phyloP scores from a whole-genome alignment of 2,797 vertebrate genomes.

The Phoebastria nigripes region DNA sequence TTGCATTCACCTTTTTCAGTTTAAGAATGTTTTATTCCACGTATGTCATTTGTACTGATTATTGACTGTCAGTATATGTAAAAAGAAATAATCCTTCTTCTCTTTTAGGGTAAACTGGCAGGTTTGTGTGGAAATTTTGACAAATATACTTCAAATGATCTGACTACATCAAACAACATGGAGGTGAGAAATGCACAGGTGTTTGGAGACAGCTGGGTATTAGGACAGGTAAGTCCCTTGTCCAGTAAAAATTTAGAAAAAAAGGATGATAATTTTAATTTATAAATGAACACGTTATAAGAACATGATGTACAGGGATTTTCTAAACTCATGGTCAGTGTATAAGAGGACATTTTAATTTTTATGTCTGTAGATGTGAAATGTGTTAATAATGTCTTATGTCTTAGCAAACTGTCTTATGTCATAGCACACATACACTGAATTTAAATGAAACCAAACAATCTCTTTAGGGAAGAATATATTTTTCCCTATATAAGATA shows the following conservation, averaged over 20 bases:
- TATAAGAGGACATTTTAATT: background rate
- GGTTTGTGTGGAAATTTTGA: conserved; percentile 98
- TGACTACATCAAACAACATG: conserved; percentile 96
- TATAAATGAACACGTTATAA: background rate
- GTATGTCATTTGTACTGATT: background rate
- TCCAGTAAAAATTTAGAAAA: background rate
- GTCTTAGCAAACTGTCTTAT: background rate
- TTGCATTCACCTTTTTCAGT: background rate
- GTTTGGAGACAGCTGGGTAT: conserved; percentile 96
- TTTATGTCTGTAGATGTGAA: background rate
- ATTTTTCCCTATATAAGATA: background rate
- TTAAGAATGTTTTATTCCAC: background rate
- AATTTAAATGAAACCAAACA: background rate
- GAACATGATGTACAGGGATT: background rate
- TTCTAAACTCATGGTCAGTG: background rate
- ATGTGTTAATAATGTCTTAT: background rate
- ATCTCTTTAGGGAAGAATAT: background rate
- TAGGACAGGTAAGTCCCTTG: conserved; percentile 86
- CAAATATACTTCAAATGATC: conserved; percentile 95
- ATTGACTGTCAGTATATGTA: background rate
- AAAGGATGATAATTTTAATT: background rate
- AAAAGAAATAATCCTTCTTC: background rate
- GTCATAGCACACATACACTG: background rate
- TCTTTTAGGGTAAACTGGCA: conserved; percentile 80
- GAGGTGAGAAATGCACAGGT: conserved; percentile 95